These are phyloP conservation scores for Stegostoma tigrinum DNA, from an alignment of 2,113 vertebrate species.

Conservation along the genomic window DNA sequence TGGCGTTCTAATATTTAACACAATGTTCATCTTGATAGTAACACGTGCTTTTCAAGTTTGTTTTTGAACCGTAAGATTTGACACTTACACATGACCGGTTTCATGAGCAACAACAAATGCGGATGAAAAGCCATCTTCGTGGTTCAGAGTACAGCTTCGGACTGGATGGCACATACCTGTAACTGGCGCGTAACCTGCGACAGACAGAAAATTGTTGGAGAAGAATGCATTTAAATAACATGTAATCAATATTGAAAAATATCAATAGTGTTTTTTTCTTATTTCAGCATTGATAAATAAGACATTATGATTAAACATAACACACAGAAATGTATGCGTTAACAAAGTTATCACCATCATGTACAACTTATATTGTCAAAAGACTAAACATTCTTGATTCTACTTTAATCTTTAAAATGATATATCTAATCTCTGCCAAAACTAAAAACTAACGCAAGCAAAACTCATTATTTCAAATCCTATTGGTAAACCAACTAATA, in stretches of 20 bases:
- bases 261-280: not conserved
- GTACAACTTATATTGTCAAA: not conserved
- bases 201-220: not conserved
- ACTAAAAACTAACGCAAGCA: not conserved
- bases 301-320: not conserved
- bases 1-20: not conserved
- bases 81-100: slow-evolving; percentile 95
- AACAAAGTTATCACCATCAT: not conserved
- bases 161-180: slow-evolving; percentile 97
- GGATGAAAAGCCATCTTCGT: slow-evolving; percentile 94
- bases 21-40: not conserved
- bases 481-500: not conserved
- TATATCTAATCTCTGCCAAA: not conserved
- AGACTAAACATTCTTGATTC: not conserved
- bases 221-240: not conserved
- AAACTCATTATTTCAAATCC: not conserved
- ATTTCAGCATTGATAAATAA: not conserved
- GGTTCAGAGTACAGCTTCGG: slow-evolving; percentile 93
- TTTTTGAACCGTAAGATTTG: not conserved
- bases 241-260: not conserved
- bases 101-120: slow-evolving; percentile 96
- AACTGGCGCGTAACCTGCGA: slow-evolving; percentile 85
- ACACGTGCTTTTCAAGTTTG: not conserved
- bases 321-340: not conserved
- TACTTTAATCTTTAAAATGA: not conserved